Conservation (phyloP, 2,113 vertebrate genomes). For the Vidua macroura region DNA sequence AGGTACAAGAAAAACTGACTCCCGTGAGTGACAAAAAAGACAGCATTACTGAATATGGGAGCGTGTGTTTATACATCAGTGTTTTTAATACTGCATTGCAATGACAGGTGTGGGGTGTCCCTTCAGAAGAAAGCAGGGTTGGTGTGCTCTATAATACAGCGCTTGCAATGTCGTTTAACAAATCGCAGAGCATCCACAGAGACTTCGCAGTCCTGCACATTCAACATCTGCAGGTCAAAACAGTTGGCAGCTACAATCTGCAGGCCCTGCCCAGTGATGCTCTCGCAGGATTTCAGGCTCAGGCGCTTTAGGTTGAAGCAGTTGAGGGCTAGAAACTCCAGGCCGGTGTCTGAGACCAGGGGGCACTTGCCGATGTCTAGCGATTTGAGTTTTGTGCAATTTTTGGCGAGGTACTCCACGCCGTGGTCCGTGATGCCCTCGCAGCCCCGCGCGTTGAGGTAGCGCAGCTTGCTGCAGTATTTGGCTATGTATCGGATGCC, state of each 20-base stretch:
- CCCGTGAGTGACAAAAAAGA: conserved; percentile 45
- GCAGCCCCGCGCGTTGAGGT: conserved; percentile 95
- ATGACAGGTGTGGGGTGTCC: background rate
- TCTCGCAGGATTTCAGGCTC: conserved; percentile 93
- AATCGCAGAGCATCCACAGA: conserved; percentile 91
- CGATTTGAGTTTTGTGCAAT: conserved; percentile 93
- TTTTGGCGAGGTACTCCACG: conserved; percentile 90
- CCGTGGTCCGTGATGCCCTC: conserved; percentile 98
- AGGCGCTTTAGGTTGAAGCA: conserved; percentile 92
- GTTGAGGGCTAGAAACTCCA: conserved; percentile 91
- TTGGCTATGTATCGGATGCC: conserved; percentile 95
- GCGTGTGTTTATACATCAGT: conserved; percentile 18
- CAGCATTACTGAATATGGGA: conserved; percentile 28
- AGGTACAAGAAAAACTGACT: conserved; percentile 47
- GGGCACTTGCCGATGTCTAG: conserved; percentile 97
- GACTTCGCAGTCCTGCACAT: conserved; percentile 96
- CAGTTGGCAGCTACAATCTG: conserved; percentile 93
- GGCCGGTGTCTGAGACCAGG: conserved; percentile 89
- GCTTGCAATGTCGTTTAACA: conserved; percentile 90
- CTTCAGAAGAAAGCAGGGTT: conserved; percentile 96
- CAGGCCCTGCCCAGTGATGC: conserved; percentile 89
- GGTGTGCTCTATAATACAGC: conserved; percentile 96
- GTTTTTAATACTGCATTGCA: conserved; percentile 44
- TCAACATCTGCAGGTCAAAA: conserved; percentile 94
- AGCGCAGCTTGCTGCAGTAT: conserved; percentile 95